Conservation (phyloP, 53 echinoderm and acorn worm genomes). For the Paracentrotus lividus region DNA sequence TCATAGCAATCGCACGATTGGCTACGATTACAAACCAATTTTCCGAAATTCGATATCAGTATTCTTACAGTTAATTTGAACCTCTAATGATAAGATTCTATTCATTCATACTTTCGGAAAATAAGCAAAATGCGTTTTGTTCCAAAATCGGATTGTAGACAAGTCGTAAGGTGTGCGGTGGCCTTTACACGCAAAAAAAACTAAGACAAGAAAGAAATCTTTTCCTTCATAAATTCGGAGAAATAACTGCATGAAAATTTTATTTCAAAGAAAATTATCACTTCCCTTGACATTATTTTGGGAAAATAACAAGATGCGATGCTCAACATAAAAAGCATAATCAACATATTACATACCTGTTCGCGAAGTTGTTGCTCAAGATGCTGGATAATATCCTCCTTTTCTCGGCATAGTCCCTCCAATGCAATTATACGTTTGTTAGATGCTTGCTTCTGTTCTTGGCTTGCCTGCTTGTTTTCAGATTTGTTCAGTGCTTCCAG, state of each 20-base stretch:
- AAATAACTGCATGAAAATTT: not conserved
- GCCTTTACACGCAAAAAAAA: not conserved
- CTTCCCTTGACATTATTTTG: not conserved
- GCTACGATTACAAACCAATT: no score
- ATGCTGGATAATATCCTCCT: slow-evolving; percentile 67
- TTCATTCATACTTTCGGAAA: no score
- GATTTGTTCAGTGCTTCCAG: slow-evolving; percentile 50
- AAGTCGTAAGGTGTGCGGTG: no score
- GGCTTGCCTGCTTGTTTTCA: slow-evolving; percentile 41
- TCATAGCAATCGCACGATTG: no score
- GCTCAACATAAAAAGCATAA: not conserved
- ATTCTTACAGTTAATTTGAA: no score
- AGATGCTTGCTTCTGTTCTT: slow-evolving; percentile 55
- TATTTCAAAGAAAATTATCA: not conserved
- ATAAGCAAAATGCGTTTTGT: no score
- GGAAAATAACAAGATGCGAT: not conserved
- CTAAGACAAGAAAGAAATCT: not conserved
- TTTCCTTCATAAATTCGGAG: not conserved
- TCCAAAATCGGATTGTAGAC: no score
- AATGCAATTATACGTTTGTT: slow-evolving; percentile 59
- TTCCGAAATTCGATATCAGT: no score
- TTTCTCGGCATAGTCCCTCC: slow-evolving; percentile 64
- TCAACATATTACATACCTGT: slow-evolving; percentile 38
- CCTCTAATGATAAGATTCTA: no score
- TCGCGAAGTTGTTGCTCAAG: slow-evolving; percentile 62